Conservation (phyloP, 2,888 invertebrate species). For the Barypeithes pellucidus region DNA sequence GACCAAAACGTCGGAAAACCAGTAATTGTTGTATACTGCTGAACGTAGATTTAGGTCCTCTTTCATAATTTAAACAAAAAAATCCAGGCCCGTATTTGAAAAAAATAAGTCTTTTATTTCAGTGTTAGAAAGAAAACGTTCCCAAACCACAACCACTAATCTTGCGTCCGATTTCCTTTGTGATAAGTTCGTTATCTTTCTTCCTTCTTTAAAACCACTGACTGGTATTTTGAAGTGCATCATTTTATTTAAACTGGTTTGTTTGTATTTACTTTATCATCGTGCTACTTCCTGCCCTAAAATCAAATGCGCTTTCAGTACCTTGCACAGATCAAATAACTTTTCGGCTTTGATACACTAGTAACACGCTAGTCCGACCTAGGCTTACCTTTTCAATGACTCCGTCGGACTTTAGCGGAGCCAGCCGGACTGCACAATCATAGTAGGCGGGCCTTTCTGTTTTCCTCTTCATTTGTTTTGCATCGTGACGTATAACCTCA, state of each 20-base stretch:
- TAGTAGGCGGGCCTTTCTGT: slow-evolving; percentile 29
- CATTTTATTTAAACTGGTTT: background rate
- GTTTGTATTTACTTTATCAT: slow-evolving; percentile 15
- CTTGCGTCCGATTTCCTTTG: no score
- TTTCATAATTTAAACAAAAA: no score
- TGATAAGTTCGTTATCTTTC: background rate
- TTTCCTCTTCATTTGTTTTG: slow-evolving; percentile 37
- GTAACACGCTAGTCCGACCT: background rate
- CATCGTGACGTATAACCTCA: slow-evolving; percentile 23
- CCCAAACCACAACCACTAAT: no score
- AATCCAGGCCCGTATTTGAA: no score
- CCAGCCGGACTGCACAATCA: background rate
- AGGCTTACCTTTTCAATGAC: background rate
- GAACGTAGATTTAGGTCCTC: no score
- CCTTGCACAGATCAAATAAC: slow-evolving; percentile 22
- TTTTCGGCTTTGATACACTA: background rate
- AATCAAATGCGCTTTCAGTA: slow-evolving; percentile 21
- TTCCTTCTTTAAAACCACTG: background rate
- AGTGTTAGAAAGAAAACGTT: no score
- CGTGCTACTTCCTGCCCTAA: slow-evolving; percentile 9
- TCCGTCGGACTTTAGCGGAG: no score
- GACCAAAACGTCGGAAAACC: no score
- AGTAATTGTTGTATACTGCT: no score
- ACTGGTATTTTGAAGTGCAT: no score
- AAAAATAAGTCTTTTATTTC: no score